These are phyloP conservation scores for Rhagonycha fulva DNA, from an alignment of 2,888 invertebrate species.

Conservation along the genomic window DNA sequence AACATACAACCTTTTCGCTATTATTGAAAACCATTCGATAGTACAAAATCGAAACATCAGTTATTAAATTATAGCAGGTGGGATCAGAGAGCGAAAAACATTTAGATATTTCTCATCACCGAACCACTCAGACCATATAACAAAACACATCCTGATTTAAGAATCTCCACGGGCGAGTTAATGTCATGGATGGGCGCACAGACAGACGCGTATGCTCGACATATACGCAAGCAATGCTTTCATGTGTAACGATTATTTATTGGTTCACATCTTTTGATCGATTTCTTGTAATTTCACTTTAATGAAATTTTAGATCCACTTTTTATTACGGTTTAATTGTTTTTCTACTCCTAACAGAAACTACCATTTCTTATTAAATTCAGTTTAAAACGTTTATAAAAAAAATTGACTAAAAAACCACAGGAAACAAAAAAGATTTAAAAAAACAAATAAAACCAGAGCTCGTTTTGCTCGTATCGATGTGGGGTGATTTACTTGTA, in stretches of 20 bases:
- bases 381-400: not conserved
- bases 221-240: conserved; percentile 40
- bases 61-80: conserved; percentile 18
- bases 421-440: not conserved
- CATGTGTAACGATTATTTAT: conserved; percentile 51
- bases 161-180: conserved; percentile 34
- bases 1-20: not conserved
- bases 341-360: conserved; percentile 13
- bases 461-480: not conserved
- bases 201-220: conserved; percentile 32
- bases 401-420: not conserved
- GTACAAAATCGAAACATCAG: not conserved
- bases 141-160: conserved; percentile 35
- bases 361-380: not conserved
- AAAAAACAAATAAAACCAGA: not conserved
- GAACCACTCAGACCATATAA: conserved; percentile 28
- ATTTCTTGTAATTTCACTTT: conserved; percentile 25
- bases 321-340: conserved; percentile 23
- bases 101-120: conserved; percentile 25
- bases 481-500: not conserved
- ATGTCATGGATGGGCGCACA: conserved; percentile 36
- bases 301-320: conserved; percentile 26
- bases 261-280: conserved; percentile 41
- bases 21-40: not conserved
- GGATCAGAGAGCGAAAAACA: conserved; percentile 20